Evolutionary conservation across 53 echinoderm and acorn worm species (phyloP), one percentile per base, ranked within the genome.

Genomic region (Hippasteria phrygiana): DNA sequence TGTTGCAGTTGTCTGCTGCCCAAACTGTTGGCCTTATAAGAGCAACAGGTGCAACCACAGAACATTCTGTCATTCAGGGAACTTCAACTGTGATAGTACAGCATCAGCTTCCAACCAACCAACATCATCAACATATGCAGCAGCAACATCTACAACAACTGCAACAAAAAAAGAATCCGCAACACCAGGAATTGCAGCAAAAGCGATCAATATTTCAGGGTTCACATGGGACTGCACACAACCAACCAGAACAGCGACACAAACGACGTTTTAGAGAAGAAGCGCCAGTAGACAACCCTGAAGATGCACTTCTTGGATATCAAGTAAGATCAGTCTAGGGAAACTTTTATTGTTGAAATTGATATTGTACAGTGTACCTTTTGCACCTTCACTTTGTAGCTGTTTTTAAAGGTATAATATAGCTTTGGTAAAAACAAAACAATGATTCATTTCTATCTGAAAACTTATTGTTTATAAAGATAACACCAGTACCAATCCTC

Each of bases 191-290:
- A 79, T 53, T 47, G 22, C 66, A 89, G 77, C 70, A 73, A 18
- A 36, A 83, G 40, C 50, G 48, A 35, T 31, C 75, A n/a, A 39
- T 84, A 29, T 40, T 73, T 7, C 55, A 74, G 46, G 91, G 77
- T 10, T 27, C 24, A 9, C 51, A 40, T 66, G 55, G 50, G n/a
- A 22, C 78, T 41, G 59, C 87, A 69, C 16, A 41, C 14, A 24
- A 41, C 32, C 77, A 28, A 38, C 79, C 54, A 41, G 83, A 72
- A 20, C 95, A 74, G 42, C 89, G 79, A 13, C 77, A 62, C 16
- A 95, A 95, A 88, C 55, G 95, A 43, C 74, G 91, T 20, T 95
- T 95, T 75, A 71, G 88, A 28, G 95, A 95, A 71, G 95, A 95
- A 38, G 77, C 74, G 4, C 62, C 87, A 28, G 89, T 74, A 1